Conservation (phyloP, 2,797 vertebrate species). For the Brachyrhaphis roseni region DNA sequence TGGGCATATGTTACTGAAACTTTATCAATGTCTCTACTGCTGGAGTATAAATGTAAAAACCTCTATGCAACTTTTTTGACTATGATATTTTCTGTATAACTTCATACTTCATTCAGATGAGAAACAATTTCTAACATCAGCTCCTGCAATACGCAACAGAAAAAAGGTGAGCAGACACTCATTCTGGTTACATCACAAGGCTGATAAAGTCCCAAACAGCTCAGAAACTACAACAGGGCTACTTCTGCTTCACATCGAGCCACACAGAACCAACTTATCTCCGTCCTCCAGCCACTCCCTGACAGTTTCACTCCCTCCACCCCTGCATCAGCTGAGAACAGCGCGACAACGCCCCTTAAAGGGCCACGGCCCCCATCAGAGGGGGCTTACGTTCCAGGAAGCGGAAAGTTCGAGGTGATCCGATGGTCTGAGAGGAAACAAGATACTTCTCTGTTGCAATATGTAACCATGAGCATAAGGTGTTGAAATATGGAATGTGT, state of each 20-base stretch:
- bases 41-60: neutral
- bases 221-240: neutral
- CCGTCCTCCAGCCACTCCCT: conserved; percentile 32
- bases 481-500: neutral
- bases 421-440: conserved; percentile 1
- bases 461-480: neutral
- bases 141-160: too few relatives aligned
- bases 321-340: conserved; percentile 14
- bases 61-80: neutral
- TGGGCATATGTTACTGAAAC: neutral
- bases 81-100: neutral
- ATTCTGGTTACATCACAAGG: conserved; percentile 5
- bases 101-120: neutral
- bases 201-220: conserved; percentile 5
- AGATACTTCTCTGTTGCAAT: neutral
- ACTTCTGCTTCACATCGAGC: conserved; percentile 13
- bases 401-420: conserved; percentile 12
- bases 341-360: conserved; percentile 55
- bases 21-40: conserved; percentile 1
- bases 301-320: conserved; percentile 20
- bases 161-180: neutral
- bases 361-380: conserved; percentile 25
- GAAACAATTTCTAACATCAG: neutral
- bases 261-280: conserved; percentile 51
- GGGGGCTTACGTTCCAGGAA: neutral